These are phyloP conservation scores for Axinella damicornis DNA, from an alignment of 37 sponge, comb jelly and placozoan species.

Conservation along the genomic window DNA sequence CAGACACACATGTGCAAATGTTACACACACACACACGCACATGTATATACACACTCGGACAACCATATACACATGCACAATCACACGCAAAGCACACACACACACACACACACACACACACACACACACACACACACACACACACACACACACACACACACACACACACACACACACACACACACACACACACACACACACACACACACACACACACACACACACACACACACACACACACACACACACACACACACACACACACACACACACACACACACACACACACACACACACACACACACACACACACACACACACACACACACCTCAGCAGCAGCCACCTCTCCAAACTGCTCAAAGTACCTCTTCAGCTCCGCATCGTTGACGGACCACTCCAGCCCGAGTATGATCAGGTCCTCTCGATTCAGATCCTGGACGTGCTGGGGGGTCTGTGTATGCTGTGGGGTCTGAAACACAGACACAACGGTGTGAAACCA, in stretches of 20 bases:
- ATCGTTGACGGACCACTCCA: conserved; percentile 67
- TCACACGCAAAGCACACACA: too few relatives aligned
- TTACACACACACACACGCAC: conserved; percentile 14
- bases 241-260: conserved; percentile 24
- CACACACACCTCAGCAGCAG: conserved; percentile 56
- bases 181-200: conserved; percentile 40
- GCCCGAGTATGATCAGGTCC: conserved; percentile 82
- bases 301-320: conserved; percentile 23
- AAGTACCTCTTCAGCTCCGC: conserved; percentile 78
- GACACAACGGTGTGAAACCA: too few relatives aligned
- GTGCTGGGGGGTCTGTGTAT: background rate
- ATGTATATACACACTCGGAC: conserved; percentile 5
- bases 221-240: conserved; percentile 32
- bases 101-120: conserved; percentile 23
- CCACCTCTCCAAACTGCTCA: conserved; percentile 83
- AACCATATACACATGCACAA: too few relatives aligned
- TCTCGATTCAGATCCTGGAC: conserved; percentile 27
- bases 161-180: conserved; percentile 26
- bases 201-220: conserved; percentile 21
- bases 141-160: conserved; percentile 20
- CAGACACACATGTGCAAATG: background rate
- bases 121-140: conserved; percentile 47
- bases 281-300: conserved; percentile 31
- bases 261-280: conserved; percentile 25
- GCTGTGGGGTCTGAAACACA: too few relatives aligned